phyloP scores from a whole-genome alignment of 1,140 invertebrate species.

The Drosophila repleta region DNA sequence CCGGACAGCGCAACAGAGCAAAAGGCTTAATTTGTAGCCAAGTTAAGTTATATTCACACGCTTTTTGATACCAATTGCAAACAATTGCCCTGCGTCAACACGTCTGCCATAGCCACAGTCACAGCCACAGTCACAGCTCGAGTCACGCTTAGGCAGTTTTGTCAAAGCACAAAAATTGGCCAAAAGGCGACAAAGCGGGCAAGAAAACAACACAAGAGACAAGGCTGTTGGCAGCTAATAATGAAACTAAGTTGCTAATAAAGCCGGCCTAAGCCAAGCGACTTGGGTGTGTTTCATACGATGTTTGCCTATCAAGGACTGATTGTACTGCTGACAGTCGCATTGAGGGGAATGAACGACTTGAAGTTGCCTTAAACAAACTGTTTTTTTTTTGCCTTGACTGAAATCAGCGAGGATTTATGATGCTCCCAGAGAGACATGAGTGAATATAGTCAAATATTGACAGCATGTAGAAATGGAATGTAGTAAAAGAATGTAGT shows the following conservation, averaged over 20 bases:
- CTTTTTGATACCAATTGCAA: constrained; percentile 64
- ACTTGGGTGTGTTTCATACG: not conserved
- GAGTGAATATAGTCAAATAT: too few species aligned
- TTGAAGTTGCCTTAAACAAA: not conserved
- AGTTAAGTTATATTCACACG: constrained; percentile 68
- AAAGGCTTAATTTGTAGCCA: constrained; percentile 70
- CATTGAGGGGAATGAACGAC: not conserved
- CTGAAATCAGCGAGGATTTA: too few species aligned
- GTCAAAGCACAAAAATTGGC: constrained; percentile 52
- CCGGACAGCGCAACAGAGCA: constrained; percentile 35
- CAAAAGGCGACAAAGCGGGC: constrained; percentile 40
- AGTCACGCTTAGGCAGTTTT: constrained; percentile 67
- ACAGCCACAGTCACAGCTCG: not conserved
- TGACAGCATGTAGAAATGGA: too few species aligned
- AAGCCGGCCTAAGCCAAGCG: constrained; percentile 6
- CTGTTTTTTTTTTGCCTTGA: too few species aligned
- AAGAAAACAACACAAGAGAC: constrained; percentile 13
- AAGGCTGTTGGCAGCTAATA: constrained; percentile 23
- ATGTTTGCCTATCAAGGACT: constrained; percentile 22
- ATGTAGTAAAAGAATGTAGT: too few species aligned
- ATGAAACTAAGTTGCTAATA: constrained; percentile 27
- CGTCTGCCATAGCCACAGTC: constrained; percentile 3
- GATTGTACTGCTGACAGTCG: not conserved
- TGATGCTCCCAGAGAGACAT: too few species aligned
- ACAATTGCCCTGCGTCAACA: constrained; percentile 68